Base-by-base conservation (phyloP, 2,888 invertebrate genomes). In the Sphinx pinastri region DNA sequence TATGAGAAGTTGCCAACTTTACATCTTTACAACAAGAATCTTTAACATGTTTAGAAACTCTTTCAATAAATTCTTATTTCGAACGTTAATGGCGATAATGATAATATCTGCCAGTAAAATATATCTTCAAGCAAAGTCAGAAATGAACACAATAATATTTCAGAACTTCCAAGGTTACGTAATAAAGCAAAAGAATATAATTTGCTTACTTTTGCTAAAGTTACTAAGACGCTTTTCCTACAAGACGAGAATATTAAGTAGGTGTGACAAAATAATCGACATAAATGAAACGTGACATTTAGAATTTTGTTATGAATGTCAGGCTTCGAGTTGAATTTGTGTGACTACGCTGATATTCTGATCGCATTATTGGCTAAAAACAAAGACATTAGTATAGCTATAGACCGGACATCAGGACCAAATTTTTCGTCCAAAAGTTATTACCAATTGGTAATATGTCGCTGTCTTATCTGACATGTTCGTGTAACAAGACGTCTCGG, bases 41-140 rank as follows among this genome's bases (percentile, higher is more conserved):
- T 63, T 16, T 19, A 63, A 47, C 19, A 16, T 57, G 12, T 63
- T 63, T 49, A 13, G 49, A 63, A 16, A 63, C 63, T 63, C 63
- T 63, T 63, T 63, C 63, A 47, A 63, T 63, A 63, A 63, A 63
- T 63, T 63, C 49, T 16, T 49, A 63, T 63, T 63, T 49, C 49
- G 47, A 19, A 19, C 63, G 63, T 49, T 14, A 63, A 63, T 13
- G 47, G 63, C 63, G 63, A 49, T 63, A 63, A 63, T 60, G 60
- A 60, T 49, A 49, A 47, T 47, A 63, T 63, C 63, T 47, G 14
- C 47, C 19, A 49, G 49, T 47, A 63, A 47, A 63, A 63, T 63
- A 63, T 63, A 49, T 63, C 19, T 60, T 63, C 49, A 19, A 63
- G 63, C 47, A 63, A 63, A 47, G 47, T 19, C 12, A 11, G 19